These are phyloP conservation scores for Calliphora vicina DNA, from an alignment of 1,140 invertebrate species.

Conservation along the genomic window DNA sequence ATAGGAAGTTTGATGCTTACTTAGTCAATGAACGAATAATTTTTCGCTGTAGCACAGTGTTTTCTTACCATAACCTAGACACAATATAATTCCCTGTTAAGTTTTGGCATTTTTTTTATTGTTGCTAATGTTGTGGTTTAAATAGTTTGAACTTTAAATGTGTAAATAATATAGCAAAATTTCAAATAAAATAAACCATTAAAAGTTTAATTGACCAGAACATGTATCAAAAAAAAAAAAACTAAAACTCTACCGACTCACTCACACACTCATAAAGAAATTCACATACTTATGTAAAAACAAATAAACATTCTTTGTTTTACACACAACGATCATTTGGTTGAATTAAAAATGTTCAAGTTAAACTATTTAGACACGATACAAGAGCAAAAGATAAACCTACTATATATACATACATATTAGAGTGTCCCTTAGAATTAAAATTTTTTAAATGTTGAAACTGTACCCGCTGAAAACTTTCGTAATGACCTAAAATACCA, in stretches of 20 bases:
- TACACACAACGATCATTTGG: background rate
- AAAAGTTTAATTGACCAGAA: constrained; percentile 30
- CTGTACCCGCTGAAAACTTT: too few relatives aligned
- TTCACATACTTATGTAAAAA: background rate
- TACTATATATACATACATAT: too few relatives aligned
- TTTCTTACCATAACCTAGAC: too few relatives aligned
- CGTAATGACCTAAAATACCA: too few relatives aligned
- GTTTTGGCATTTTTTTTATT: background rate
- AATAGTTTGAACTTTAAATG: constrained; percentile 19
- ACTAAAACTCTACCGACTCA: background rate
- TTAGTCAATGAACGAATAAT: too few relatives aligned
- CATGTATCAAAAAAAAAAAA: background rate
- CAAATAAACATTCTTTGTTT: background rate
- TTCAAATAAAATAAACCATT: background rate
- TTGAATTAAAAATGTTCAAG: background rate
- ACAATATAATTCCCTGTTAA: too few relatives aligned
- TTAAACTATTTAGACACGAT: background rate
- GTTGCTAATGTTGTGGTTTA: background rate
- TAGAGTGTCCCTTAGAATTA: too few relatives aligned
- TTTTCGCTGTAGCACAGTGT: too few relatives aligned
- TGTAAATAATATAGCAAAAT: constrained; percentile 5
- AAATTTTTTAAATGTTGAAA: too few relatives aligned
- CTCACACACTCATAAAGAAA: background rate
- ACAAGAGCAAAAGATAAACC: background rate
- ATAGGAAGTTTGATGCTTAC: too few relatives aligned